Evolutionary conservation across 2,888 invertebrate genomes (phyloP), one percentile per base, ranked within the genome.

Genomic region (Dasypolia templi): DNA sequence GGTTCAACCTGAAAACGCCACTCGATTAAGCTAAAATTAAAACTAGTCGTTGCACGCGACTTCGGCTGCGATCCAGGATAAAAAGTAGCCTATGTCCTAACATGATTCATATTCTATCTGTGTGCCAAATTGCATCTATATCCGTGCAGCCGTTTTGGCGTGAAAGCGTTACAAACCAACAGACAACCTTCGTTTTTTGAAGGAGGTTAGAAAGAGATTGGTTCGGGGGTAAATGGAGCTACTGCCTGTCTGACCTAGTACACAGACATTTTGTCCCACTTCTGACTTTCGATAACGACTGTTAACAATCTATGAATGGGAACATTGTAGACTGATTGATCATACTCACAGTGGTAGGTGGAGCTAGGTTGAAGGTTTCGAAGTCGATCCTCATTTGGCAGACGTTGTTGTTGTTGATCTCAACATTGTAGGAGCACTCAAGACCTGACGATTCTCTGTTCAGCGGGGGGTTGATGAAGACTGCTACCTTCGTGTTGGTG

Each of bases 301-400:
- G 32, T 32, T 12, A 32, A 22, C 12, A 7, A 22, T 32, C 14
- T 5, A 17, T 17, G 17, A 61, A 39, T 17, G 29, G 7, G 55
- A 26, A 55, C 6, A 17, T 17, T 29, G 3, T 19, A 6, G 26
- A 29, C 3, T 14, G 17, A n/a, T n/a, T 19, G 2, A 17, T 49
- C 0, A 11, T 11, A 88, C 93, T 93, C 22, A 96, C 96, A 39
- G 94, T 95, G 7, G 94, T 95, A 2, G 95, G 96, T 0, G 94
- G 95, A 0, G 96, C 96, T 2, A 97, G 88, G 77, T 95, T 95
- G 87, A 97, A 96, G 26, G 96, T 95, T 77, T 97, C 96, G 74
- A 97, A 96, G 89, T 97, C 97, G 4, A 97, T 94, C 73, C 97
- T 95, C 91, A 97, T 93, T 87, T 97, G 97, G 82, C 97, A 97